phyloP scores from a whole-genome alignment of 2,888 invertebrate genomes.

The Gonocerus acuteangulatus region DNA sequence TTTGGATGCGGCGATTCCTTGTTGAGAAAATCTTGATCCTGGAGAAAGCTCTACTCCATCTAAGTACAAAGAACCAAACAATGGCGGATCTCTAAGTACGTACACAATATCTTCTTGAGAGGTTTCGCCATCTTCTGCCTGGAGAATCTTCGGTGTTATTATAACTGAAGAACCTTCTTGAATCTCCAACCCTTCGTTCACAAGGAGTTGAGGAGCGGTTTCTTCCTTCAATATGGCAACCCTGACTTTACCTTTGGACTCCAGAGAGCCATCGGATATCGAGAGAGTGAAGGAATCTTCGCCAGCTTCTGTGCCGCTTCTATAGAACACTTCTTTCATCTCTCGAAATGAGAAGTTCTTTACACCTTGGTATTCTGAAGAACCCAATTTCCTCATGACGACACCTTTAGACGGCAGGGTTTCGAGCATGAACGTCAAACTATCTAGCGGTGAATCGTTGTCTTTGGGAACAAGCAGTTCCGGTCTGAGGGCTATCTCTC shows the following conservation, averaged over 20 bases:
- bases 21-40: slow-evolving; percentile 27
- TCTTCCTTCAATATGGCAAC: slow-evolving; percentile 21
- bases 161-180: background rate
- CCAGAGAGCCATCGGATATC: slow-evolving; percentile 21
- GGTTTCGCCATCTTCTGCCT: slow-evolving; percentile 5
- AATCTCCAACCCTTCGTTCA: slow-evolving; percentile 29
- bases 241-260: slow-evolving; percentile 1
- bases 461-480: slow-evolving; percentile 24
- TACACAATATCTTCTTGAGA: slow-evolving; percentile 4
- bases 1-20: background rate
- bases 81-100: slow-evolving; percentile 27
- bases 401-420: slow-evolving; percentile 20
- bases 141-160: slow-evolving; percentile 19
- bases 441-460: slow-evolving; percentile 17
- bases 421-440: slow-evolving; percentile 16
- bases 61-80: slow-evolving; percentile 25
- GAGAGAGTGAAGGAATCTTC: slow-evolving; percentile 21
- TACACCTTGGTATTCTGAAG: background rate
- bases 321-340: slow-evolving; percentile 27
- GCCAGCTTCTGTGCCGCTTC: slow-evolving; percentile 8
- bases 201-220: background rate
- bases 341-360: slow-evolving; percentile 10
- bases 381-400: slow-evolving; percentile 22
- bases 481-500: slow-evolving; percentile 10
- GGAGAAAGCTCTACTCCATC: slow-evolving; percentile 14